Conservation (phyloP, 1,140 invertebrate genomes). For the Drosophila subpulchrella region DNA sequence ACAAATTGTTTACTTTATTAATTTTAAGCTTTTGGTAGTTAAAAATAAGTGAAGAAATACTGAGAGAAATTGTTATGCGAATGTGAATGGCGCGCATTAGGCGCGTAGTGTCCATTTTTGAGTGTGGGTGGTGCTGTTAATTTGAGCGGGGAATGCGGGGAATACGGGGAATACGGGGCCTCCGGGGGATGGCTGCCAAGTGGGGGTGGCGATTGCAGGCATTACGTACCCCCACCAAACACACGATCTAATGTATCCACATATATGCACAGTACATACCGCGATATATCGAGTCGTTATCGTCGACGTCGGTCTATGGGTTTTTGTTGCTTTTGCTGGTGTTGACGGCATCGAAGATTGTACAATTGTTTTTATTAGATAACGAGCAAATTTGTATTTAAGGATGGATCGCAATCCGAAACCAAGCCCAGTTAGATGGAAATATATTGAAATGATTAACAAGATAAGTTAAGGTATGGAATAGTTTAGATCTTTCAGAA, state of each 20-base stretch:
- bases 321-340: background rate
- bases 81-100: conserved; percentile 71
- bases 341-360: conserved; percentile 55
- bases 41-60: conserved; percentile 39
- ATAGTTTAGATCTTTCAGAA: background rate
- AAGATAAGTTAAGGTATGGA: background rate
- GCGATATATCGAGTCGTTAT: conserved; percentile 40
- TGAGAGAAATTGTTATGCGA: conserved; percentile 65
- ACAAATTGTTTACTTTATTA: conserved; percentile 78
- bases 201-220: conserved; percentile 1
- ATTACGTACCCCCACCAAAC: conserved; percentile 11
- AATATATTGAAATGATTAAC: background rate
- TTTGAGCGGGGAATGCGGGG: background rate
- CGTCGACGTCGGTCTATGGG: conserved; percentile 2
- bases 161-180: background rate
- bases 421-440: conserved; percentile 13
- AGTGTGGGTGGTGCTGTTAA: conserved; percentile 31
- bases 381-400: conserved; percentile 64
- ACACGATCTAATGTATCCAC: conserved; percentile 14
- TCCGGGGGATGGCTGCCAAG: background rate
- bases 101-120: conserved; percentile 46
- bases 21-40: conserved; percentile 80
- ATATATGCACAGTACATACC: conserved; percentile 35
- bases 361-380: conserved; percentile 73
- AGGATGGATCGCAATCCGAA: conserved; percentile 18